Conservation (phyloP, 2,797 vertebrate species). For the Lacerta agilis region DNA sequence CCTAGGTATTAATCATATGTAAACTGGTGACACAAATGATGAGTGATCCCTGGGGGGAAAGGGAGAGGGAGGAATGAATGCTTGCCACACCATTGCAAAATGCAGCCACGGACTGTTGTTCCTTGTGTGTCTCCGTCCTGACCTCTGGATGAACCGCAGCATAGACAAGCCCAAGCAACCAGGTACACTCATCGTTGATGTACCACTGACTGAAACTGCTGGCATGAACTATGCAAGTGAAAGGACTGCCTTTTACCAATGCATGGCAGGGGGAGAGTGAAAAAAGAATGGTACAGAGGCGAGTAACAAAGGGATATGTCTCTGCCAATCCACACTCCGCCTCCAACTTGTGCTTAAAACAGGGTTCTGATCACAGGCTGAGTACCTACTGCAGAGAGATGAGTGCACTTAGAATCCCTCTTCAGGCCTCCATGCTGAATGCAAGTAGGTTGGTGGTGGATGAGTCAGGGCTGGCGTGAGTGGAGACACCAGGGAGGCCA, state of each 20-base stretch:
- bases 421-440: too few species aligned
- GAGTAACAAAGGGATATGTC: neutral
- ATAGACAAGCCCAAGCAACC: neutral
- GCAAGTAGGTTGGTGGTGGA: too few species aligned
- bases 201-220: neutral
- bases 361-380: neutral
- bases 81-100: neutral
- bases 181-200: neutral
- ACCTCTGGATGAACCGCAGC: constrained; percentile 26
- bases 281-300: neutral
- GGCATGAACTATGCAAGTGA: neutral
- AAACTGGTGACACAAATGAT: neutral
- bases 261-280: neutral
- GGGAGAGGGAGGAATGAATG: neutral
- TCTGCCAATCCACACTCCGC: neutral
- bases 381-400: too few species aligned
- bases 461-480: too few species aligned
- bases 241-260: neutral
- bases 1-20: neutral
- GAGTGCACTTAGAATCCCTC: too few species aligned
- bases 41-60: neutral
- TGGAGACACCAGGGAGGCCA: too few species aligned
- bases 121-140: neutral
- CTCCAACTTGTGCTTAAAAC: neutral
- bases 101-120: constrained; percentile 1